Base-by-base conservation (phyloP, 2,888 invertebrate species). In the Dinocampus coccinellae region DNA sequence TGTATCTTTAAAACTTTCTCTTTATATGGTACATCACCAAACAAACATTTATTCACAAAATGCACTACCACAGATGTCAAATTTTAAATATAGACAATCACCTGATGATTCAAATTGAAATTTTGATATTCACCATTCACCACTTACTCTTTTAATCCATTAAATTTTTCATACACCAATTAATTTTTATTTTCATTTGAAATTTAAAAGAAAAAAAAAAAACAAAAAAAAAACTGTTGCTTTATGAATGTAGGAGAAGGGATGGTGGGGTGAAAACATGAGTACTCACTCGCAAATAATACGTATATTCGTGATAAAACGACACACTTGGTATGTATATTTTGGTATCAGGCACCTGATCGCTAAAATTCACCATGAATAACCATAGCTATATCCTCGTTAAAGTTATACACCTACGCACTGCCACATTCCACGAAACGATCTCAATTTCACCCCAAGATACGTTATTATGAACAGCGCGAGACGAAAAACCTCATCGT, bases 331-430 rank as follows among this genome's bases (percentile, higher is more conserved):
- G 47, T 47, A 16, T 7, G 7, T 47, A n/a, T 36, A 13, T 42
- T 60, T 33, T 58, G 60, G 58, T 36, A 68, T 68, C 33, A 29
- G 47, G 47, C 47, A 47, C 33, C 33, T 47, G 60, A 68, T 24
- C 29, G 26, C 24, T 26, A 22, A 26, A 57, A 57, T 66, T 70
- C 24, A 16, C 33, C n/a, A 42, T 29, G 33, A 62, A 67, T 24
- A 29, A 67, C 58, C 52, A 72, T 60, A 72, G 72, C 70, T 74
- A 52, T 73, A 58, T 64, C 70, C 74, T 75, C 66, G 75, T 64
- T 70, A 78, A 81, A 81, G 79, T 80, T 78, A 80, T 81, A 84
- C 84, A 84, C 84, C 84, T 84, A 84, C 84, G 82, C 84, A 84
- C 83, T 47, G 78, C 80, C 82, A 83, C 82, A 82, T 82, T 82